Percentiles rank a stretch among this genome's conserved stretches.
Conservation (phyloP, 2,888 invertebrate genomes). For the Heliconius erato region DNA sequence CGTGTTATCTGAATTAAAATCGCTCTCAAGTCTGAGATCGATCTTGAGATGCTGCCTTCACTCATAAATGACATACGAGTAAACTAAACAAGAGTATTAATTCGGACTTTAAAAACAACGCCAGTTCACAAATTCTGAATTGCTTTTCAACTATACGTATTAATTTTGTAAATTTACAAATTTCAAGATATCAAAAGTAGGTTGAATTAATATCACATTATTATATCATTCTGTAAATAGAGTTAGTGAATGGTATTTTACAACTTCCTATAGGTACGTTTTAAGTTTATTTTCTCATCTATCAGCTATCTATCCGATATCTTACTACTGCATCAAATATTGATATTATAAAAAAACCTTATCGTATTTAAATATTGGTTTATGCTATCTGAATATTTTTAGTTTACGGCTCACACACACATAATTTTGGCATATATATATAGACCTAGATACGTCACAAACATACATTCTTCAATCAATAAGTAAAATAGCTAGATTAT, state of each 20-base stretch:
- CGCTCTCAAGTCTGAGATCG: too few relatives aligned
- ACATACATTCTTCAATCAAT: background rate
- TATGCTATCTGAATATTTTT: background rate
- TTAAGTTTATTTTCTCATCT: background rate
- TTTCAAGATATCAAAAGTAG: conserved; percentile 8
- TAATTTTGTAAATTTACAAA: background rate
- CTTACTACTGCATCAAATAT: background rate
- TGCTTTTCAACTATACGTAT: background rate
- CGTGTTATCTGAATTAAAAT: background rate
- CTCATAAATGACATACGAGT: too few relatives aligned
- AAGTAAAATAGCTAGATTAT: background rate
- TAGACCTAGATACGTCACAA: background rate
- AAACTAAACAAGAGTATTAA: too few relatives aligned
- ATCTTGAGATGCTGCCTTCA: too few relatives aligned
- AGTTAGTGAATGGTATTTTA: conserved; percentile 1
- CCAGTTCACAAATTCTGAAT: too few relatives aligned
- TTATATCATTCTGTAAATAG: conserved; percentile 19
- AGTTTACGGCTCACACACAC: background rate
- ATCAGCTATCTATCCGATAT: conserved; percentile 19
- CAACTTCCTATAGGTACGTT: background rate
- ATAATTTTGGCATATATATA: background rate
- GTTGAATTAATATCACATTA: conserved; percentile 14
- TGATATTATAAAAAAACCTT: background rate
- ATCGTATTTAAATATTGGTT: conserved; percentile 9
- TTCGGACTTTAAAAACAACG: too few relatives aligned